Conservation (phyloP, 2,113 vertebrate species). For the Neolamprologus brichardi region DNA sequence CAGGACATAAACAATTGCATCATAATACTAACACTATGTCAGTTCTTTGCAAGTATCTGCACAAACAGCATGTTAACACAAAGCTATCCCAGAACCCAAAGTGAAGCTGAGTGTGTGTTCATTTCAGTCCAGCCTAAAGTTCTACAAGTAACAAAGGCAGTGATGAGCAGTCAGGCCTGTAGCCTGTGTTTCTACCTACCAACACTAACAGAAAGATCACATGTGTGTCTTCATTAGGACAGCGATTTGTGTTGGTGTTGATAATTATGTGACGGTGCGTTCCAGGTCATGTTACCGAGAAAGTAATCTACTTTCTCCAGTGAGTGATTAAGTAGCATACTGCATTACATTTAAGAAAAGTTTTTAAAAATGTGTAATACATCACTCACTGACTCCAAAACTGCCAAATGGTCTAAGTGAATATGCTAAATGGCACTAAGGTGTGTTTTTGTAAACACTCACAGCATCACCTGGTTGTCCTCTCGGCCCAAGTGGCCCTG, state of each 20-base stretch:
- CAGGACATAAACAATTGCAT: not conserved
- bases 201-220: not conserved
- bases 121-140: not conserved
- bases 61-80: not conserved
- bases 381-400: not conserved
- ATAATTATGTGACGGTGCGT: not conserved
- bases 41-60: not conserved
- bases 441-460: slow-evolving; percentile 24
- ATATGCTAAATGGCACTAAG: not conserved
- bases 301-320: not conserved
- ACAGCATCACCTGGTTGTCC: slow-evolving; percentile 73
- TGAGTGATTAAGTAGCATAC: not conserved
- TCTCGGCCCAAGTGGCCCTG: slow-evolving; percentile 68
- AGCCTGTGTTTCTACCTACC: rapidly evolving
- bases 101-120: not conserved
- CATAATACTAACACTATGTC: not conserved
- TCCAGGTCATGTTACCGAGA: not conserved
- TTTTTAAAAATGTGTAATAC: not conserved
- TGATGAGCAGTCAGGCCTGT: not conserved
- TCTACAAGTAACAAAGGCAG: not conserved
- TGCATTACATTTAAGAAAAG: not conserved
- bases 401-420: not conserved
- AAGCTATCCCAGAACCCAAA: not conserved
- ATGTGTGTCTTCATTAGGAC: not conserved
- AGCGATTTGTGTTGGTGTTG: not conserved